phyloP scores from a whole-genome alignment of 1,140 invertebrate species.

The Bombus picipes region DNA sequence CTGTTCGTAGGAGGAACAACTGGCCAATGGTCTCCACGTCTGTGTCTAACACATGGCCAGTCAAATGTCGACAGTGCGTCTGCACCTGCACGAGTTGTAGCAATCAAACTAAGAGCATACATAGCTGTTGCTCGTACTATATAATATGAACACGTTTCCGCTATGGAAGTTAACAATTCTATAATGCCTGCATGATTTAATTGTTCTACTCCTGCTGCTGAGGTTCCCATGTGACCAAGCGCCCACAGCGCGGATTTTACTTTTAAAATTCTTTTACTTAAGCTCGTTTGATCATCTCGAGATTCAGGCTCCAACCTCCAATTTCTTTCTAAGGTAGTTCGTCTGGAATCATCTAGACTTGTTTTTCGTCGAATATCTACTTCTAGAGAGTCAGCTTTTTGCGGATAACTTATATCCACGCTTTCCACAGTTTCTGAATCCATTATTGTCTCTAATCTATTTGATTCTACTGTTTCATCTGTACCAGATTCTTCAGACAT shows the following conservation, averaged over 20 bases:
- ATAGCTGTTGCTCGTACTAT: slow-evolving; percentile 94
- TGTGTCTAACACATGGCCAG: slow-evolving; percentile 92
- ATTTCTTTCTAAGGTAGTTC: slow-evolving; percentile 77
- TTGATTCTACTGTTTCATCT: slow-evolving; percentile 70
- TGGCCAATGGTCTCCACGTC: slow-evolving; percentile 92
- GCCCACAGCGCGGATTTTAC: slow-evolving; percentile 96
- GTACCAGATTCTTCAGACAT: slow-evolving; percentile 69
- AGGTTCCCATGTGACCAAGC: slow-evolving; percentile 91
- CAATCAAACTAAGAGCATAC: slow-evolving; percentile 92
- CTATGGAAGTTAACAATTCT: slow-evolving; percentile 86
- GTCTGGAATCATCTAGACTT: slow-evolving; percentile 78
- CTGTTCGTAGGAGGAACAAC: slow-evolving; percentile 84
- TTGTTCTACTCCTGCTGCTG: slow-evolving; percentile 88
- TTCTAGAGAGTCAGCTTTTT: slow-evolving; percentile 64
- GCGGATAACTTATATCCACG: slow-evolving; percentile 56
- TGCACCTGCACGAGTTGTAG: slow-evolving; percentile 91
- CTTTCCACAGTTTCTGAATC: slow-evolving; percentile 76
- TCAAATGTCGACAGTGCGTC: slow-evolving; percentile 87
- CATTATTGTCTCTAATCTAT: slow-evolving; percentile 78
- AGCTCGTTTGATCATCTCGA: slow-evolving; percentile 66
- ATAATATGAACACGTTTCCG: slow-evolving; percentile 91
- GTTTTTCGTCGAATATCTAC: slow-evolving; percentile 74
- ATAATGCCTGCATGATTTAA: slow-evolving; percentile 86
- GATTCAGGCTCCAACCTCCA: slow-evolving; percentile 70
- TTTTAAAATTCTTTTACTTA: slow-evolving; percentile 85